Percentiles rank a stretch among this genome's conserved stretches.
Conservation (phyloP, 2,113 vertebrate species). For the Trichechus manatus region DNA sequence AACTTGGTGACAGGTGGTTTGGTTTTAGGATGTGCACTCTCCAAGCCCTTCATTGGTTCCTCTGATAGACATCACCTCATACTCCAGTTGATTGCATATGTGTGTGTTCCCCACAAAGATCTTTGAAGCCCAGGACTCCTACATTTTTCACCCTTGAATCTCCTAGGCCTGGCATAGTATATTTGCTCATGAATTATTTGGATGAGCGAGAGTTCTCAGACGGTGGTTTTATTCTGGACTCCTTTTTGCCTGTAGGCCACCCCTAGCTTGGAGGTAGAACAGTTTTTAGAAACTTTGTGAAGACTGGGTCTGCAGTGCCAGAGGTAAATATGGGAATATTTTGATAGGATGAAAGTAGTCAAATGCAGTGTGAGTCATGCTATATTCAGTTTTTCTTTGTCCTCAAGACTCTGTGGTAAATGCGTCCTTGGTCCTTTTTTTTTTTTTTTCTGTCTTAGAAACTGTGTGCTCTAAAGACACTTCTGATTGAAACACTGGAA, state of each 20-base stretch:
- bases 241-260: not conserved
- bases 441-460: slow-evolving; percentile 3
- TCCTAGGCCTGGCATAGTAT: not conserved
- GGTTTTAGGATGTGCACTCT: not conserved
- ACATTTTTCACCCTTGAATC: not conserved
- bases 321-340: not conserved
- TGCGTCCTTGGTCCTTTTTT: not conserved
- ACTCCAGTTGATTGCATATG: not conserved
- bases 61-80: not conserved
- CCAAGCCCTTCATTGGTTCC: not conserved
- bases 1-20: not conserved
- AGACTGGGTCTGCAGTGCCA: not conserved
- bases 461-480: slow-evolving; percentile 1
- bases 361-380: not conserved
- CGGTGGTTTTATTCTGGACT: not conserved
- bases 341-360: not conserved
- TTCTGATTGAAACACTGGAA: slow-evolving; percentile 52
- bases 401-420: not conserved
- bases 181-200: not conserved
- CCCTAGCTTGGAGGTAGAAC: not conserved
- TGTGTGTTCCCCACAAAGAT: not conserved
- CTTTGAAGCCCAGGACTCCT: not conserved
- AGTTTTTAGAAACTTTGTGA: slow-evolving; percentile 31
- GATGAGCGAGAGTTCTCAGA: not conserved
- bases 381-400: not conserved